These are phyloP conservation scores for Calephelis nemesis DNA, from an alignment of 1,140 invertebrate species.

Conservation along the genomic window DNA sequence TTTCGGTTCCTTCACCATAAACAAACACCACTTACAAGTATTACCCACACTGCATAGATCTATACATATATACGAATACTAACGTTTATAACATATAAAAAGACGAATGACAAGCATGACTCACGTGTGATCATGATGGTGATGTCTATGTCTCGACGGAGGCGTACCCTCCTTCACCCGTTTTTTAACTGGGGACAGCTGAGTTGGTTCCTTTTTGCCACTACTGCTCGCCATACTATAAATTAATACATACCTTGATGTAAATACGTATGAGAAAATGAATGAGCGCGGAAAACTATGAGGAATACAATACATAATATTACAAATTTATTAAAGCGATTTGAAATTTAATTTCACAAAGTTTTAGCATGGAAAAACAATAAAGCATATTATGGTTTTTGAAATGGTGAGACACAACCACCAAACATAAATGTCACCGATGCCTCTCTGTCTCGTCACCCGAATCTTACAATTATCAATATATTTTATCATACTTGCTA, in stretches of 20 bases:
- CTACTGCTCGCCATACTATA: constrained; percentile 72
- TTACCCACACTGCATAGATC: neutral
- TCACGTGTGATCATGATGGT: constrained; percentile 66
- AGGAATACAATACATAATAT: too few species aligned
- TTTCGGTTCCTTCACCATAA: too few species aligned
- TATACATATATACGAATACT: neutral
- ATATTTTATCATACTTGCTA: too few species aligned
- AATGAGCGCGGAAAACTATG: neutral
- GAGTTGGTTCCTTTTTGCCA: constrained; percentile 93
- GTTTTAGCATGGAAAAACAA: too few species aligned
- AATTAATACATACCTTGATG: constrained; percentile 7
- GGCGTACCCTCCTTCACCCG: constrained; percentile 98
- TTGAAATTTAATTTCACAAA: too few species aligned
- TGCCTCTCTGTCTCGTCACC: too few species aligned
- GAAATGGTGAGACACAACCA: too few species aligned
- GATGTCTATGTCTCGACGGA: constrained; percentile 82
- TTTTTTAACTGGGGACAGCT: constrained; percentile 98
- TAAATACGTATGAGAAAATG: neutral
- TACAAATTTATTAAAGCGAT: too few species aligned
- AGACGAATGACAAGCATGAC: constrained; percentile 26
- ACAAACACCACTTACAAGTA: too few species aligned
- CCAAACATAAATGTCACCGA: too few species aligned
- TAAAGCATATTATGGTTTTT: too few species aligned
- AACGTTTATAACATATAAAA: neutral
- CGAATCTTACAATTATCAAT: too few species aligned